Conservation (phyloP, 2,888 invertebrate species). For the Thecophora atra region DNA sequence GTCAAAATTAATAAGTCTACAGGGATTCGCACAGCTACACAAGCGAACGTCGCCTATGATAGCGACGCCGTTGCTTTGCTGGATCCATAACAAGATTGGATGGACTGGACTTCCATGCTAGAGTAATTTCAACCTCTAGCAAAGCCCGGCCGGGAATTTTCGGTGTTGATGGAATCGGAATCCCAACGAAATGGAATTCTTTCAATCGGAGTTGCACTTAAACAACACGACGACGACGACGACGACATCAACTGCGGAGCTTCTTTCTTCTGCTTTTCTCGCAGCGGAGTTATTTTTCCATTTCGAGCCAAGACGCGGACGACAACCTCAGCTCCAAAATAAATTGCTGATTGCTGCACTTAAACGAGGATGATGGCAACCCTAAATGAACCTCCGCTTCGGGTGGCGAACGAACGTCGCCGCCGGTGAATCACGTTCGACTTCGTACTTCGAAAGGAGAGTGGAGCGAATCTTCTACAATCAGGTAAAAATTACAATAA, state of each 20-base stretch:
- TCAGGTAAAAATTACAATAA: too few species aligned
- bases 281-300: constrained; percentile 26
- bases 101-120: background rate
- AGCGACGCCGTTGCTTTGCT: too few species aligned
- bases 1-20: too few species aligned
- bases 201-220: background rate
- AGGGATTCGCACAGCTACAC: too few species aligned
- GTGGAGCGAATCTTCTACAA: background rate
- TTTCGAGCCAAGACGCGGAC: background rate
- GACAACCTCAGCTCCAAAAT: background rate
- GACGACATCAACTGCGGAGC: background rate
- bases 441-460: background rate
- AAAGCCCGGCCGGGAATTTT: constrained; percentile 9
- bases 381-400: constrained; percentile 16
- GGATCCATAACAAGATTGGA: background rate
- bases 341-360: constrained; percentile 12
- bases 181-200: constrained; percentile 28
- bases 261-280: background rate
- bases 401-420: background rate
- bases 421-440: constrained; percentile 17
- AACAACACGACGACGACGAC: background rate
- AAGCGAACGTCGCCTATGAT: too few species aligned
- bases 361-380: background rate
- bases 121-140: constrained; percentile 14
- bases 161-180: constrained; percentile 25